Conservation (phyloP, 2,797 vertebrate species). For the Muscicapa comitata region DNA sequence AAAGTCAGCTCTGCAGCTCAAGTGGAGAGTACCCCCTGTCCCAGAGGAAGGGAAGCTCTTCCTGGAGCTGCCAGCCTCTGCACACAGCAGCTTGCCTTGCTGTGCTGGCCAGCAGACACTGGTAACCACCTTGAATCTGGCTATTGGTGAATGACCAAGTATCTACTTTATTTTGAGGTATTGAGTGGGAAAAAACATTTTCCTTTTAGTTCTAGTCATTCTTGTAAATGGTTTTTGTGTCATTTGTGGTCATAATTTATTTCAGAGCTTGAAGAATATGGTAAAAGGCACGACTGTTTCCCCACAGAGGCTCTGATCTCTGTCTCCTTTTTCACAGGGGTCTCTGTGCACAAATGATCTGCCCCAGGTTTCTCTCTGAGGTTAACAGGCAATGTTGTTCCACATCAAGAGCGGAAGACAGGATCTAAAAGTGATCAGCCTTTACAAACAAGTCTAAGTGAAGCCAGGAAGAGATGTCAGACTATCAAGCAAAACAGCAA, state of each 20-base stretch:
- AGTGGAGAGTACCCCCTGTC: not conserved
- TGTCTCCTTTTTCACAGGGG: not conserved
- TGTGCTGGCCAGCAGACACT: rapidly evolving
- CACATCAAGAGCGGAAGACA: not conserved
- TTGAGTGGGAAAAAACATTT: rapidly evolving
- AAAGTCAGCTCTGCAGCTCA: rapidly evolving
- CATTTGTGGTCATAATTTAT: not conserved
- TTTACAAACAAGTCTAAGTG: not conserved
- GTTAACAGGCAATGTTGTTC: not conserved
- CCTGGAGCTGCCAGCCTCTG: not conserved
- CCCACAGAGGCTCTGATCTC: not conserved
- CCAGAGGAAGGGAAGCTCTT: not conserved
- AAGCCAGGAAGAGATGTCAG: not conserved
- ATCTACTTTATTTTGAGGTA: not conserved
- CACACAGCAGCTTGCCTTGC: too few relatives aligned
- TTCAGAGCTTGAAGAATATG: not conserved
- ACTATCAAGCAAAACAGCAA: not conserved
- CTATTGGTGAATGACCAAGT: not conserved
- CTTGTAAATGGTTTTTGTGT: not conserved
- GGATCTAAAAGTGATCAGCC: not conserved
- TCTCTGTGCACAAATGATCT: not conserved
- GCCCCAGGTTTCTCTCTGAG: not conserved
- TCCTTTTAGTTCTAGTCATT: not conserved
- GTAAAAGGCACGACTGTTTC: not conserved
- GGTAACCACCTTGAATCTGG: not conserved